Conservation (phyloP, 1,140 invertebrate species). For the Drosophila mojavensis region DNA sequence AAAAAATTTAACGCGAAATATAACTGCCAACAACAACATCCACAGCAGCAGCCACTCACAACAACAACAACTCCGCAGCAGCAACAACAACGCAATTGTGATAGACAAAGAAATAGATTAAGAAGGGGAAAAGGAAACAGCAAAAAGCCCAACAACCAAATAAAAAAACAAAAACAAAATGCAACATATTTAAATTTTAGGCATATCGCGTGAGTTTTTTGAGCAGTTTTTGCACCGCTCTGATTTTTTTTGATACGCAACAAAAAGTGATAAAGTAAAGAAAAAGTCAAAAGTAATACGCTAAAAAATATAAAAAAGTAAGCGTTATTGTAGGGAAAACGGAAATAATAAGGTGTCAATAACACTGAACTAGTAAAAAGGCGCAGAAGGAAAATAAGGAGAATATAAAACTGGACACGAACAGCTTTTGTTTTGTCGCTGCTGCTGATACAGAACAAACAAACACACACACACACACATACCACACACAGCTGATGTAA, state of each 20-base stretch:
- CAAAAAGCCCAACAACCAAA: slow-evolving; percentile 49
- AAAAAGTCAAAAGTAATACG: slow-evolving; percentile 54
- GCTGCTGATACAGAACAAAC: slow-evolving; percentile 57
- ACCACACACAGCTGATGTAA: slow-evolving; percentile 70
- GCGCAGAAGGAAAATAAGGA: slow-evolving; percentile 37
- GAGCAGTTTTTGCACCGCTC: slow-evolving; percentile 51
- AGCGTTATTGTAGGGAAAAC: slow-evolving; percentile 27
- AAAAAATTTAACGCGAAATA: slow-evolving; percentile 65
- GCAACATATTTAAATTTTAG: slow-evolving; percentile 63
- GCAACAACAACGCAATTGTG: slow-evolving; percentile 82
- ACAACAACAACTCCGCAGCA: slow-evolving; percentile 57
- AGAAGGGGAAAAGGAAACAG: slow-evolving; percentile 54
- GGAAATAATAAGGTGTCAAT: slow-evolving; percentile 50
- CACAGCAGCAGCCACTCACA: slow-evolving; percentile 48
- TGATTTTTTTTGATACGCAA: slow-evolving; percentile 59
- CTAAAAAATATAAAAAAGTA: slow-evolving; percentile 65
- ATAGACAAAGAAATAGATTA: slow-evolving; percentile 83
- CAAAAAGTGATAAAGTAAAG: slow-evolving; percentile 63
- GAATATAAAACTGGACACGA: slow-evolving; percentile 47
- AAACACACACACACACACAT: slow-evolving; percentile 45
- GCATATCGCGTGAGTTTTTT: slow-evolving; percentile 56
- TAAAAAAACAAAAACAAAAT: slow-evolving; percentile 46
- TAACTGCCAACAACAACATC: slow-evolving; percentile 72
- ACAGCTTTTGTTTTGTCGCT: slow-evolving; percentile 52
- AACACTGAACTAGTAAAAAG: slow-evolving; percentile 25